Percentiles rank a stretch among this genome's conserved stretches.
These are phyloP conservation scores for Albula glossodonta DNA, from an alignment of 2,113 vertebrate species.

Conservation along the genomic window DNA sequence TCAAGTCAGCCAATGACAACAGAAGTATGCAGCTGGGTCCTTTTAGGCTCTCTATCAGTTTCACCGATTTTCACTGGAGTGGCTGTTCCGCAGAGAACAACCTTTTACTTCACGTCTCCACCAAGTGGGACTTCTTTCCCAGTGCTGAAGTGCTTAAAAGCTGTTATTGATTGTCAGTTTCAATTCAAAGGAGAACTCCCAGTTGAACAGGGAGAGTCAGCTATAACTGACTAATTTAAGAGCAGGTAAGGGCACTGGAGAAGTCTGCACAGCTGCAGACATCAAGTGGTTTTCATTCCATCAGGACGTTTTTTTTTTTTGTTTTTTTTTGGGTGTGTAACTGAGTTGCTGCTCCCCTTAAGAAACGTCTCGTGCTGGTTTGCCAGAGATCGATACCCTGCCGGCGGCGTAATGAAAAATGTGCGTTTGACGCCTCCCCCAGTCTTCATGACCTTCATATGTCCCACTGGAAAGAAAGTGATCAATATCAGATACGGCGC, in stretches of 20 bases:
- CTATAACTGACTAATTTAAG: neutral
- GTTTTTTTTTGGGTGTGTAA: neutral
- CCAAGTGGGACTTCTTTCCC: neutral
- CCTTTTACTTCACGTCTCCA: neutral
- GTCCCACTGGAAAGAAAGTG: conserved; percentile 30
- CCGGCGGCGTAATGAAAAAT: neutral
- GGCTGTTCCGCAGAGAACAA: neutral
- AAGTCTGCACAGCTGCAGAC: neutral
- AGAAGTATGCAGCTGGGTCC: neutral
- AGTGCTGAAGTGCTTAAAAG: neutral
- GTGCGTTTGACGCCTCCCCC: conserved; percentile 51
- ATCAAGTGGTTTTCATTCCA: neutral
- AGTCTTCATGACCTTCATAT: conserved; percentile 59
- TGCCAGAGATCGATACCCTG: conserved; percentile 12
- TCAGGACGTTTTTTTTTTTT: neutral
- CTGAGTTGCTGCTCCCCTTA: neutral
- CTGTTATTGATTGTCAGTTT: neutral
- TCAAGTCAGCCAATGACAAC: neutral
- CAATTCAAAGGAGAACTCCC: neutral
- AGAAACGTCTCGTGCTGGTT: neutral
- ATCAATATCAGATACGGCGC: conserved; percentile 13
- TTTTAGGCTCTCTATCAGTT: neutral
- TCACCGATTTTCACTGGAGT: neutral
- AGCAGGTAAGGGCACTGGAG: neutral
- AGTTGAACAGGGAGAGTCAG: neutral